Evolutionary conservation across 2,888 invertebrate species (phyloP).

Genomic region (Hololepta plana): DNA sequence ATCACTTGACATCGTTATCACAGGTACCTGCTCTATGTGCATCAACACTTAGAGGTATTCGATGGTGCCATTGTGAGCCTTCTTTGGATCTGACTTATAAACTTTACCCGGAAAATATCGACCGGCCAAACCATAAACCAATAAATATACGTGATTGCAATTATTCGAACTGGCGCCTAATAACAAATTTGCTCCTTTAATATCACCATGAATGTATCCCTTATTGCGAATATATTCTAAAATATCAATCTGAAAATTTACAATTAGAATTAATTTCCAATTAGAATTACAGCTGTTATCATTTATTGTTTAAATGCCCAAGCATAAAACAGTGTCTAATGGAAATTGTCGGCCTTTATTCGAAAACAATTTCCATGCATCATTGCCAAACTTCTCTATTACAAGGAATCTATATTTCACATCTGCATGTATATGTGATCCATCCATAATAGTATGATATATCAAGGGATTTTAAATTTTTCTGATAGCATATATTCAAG

Average conservation of each 20-base stretch:
- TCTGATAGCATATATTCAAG: constrained; percentile 50
- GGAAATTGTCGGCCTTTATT: constrained; percentile 50
- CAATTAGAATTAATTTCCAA: constrained; percentile 1
- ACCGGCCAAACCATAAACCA: constrained; percentile 86
- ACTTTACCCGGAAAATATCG: constrained; percentile 51
- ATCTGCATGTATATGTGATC: constrained; percentile 57
- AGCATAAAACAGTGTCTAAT: constrained; percentile 51
- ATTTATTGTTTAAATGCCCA: no score
- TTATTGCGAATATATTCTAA: constrained; percentile 82
- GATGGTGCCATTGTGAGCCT: constrained; percentile 92
- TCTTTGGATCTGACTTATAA: constrained; percentile 76
- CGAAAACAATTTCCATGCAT: constrained; percentile 62
- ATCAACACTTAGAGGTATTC: constrained; percentile 92
- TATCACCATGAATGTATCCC: constrained; percentile 87
- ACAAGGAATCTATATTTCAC: constrained; percentile 75
- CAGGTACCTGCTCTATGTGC: constrained; percentile 82
- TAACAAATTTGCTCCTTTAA: constrained; percentile 89
- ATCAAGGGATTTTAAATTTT: constrained; percentile 54
- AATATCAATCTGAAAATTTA: constrained; percentile 55
- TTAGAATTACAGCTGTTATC: no score
- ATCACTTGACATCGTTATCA: no score
- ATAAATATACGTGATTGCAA: constrained; percentile 60
- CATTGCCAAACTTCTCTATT: constrained; percentile 77
- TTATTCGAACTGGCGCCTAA: constrained; percentile 48
- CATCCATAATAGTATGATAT: constrained; percentile 76